A percentile compares a stretch with the other conserved stretches of the same genome.
Evolutionary conservation across 2,888 invertebrate genomes (phyloP).

Genomic region (Dendrolimus pini): DNA sequence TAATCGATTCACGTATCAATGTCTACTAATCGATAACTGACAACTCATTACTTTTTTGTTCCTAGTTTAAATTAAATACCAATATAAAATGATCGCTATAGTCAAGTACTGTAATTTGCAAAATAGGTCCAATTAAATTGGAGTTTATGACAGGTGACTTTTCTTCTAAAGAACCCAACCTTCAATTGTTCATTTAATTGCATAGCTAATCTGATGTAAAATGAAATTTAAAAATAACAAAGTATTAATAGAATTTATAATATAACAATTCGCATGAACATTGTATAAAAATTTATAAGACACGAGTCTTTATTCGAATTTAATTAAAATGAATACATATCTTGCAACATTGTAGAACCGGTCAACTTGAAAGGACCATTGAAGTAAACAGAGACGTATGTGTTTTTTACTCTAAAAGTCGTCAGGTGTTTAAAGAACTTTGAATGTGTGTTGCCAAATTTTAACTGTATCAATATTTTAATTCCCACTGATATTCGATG

Average conservation of each 20-base stretch:
- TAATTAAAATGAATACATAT: too few species aligned
- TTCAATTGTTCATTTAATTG: conserved; percentile 36
- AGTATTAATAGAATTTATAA: conserved; percentile 24
- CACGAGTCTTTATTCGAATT: too few species aligned
- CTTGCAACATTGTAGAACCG: too few species aligned
- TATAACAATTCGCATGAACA: conserved; percentile 2
- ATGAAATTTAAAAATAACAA: conserved; percentile 21
- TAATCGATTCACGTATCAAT: conserved; percentile 37
- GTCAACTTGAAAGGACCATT: too few species aligned
- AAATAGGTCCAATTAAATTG: conserved; percentile 13
- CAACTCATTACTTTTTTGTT: conserved; percentile 21
- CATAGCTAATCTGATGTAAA: conserved; percentile 25
- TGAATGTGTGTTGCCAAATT: too few species aligned
- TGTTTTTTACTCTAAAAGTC: too few species aligned
- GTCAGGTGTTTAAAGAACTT: too few species aligned
- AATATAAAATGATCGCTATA: conserved; percentile 15
- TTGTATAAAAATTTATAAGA: too few species aligned
- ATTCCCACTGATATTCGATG: too few species aligned
- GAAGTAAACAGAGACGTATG: too few species aligned
- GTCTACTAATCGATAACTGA: conserved; percentile 34
- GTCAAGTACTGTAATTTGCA: not conserved
- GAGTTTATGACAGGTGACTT: conserved; percentile 26
- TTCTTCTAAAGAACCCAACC: conserved; percentile 21
- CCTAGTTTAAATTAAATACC: conserved; percentile 15
- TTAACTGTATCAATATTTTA: too few species aligned